phyloP scores from a whole-genome alignment of 2,113 vertebrate genomes.

The Neofelis nebulosa region DNA sequence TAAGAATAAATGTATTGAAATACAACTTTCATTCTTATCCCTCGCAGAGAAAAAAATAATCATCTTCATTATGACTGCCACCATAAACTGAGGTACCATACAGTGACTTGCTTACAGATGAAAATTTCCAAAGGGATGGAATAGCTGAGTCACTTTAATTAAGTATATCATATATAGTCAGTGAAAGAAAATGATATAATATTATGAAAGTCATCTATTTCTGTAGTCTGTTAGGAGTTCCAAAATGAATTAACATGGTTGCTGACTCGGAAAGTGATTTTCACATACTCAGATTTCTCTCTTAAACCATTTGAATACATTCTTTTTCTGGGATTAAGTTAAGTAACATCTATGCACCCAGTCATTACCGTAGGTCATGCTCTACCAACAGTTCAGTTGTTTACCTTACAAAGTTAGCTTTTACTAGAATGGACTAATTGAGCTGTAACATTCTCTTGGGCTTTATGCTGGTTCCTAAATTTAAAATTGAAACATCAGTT shows the following conservation, averaged over 20 bases:
- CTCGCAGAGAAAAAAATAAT: background rate
- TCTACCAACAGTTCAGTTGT: slow-evolving; percentile 3
- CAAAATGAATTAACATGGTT: slow-evolving; percentile 29
- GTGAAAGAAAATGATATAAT: slow-evolving; percentile 30
- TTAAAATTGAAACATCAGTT: slow-evolving; percentile 50
- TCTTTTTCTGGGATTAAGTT: slow-evolving; percentile 41
- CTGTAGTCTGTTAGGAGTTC: background rate
- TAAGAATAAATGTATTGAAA: slow-evolving; percentile 23
- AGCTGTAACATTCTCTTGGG: background rate
- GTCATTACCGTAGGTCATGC: background rate
- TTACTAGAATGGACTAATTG: background rate
- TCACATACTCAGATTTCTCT: slow-evolving; percentile 38
- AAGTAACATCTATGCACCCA: background rate
- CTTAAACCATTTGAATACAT: slow-evolving; percentile 43
- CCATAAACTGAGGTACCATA: slow-evolving; percentile 23
- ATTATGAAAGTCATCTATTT: slow-evolving; percentile 45
- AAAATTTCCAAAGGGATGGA: slow-evolving; percentile 43
- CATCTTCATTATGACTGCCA: slow-evolving; percentile 34
- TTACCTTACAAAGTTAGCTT: background rate
- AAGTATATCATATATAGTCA: slow-evolving; percentile 23
- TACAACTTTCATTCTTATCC: background rate
- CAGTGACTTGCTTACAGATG: slow-evolving; percentile 8
- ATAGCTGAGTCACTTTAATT: slow-evolving; percentile 49
- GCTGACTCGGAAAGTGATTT: slow-evolving; percentile 34
- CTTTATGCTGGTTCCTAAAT: slow-evolving; percentile 28